These are phyloP conservation scores for Drosophila mercatorum DNA, from an alignment of 2,888 invertebrate genomes.

Conservation along the genomic window DNA sequence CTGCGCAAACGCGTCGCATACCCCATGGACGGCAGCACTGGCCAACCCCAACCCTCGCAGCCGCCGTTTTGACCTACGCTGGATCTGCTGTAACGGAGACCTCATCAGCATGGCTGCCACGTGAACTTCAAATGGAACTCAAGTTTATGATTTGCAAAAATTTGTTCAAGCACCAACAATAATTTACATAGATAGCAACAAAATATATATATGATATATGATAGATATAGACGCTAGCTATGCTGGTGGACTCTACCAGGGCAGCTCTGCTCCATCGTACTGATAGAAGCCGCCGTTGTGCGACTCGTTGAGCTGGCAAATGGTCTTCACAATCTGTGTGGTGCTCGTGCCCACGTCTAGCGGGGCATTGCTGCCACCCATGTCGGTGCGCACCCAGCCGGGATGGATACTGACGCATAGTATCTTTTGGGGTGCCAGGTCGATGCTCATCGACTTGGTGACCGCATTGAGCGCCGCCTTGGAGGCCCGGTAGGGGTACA, in stretches of 20 bases:
- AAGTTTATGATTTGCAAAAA: conserved; percentile 18
- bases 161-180: conserved; percentile 33
- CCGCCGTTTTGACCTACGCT: conserved; percentile 17
- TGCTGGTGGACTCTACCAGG: conserved; percentile 87
- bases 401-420: conserved; percentile 92
- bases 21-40: conserved; percentile 70
- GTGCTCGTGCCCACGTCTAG: conserved; percentile 90
- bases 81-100: background rate
- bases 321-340: conserved; percentile 87
- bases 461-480: conserved; percentile 95
- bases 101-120: conserved; percentile 1
- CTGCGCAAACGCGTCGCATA: conserved; percentile 83
- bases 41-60: conserved; percentile 17
- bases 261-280: conserved; percentile 90
- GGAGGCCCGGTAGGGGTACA: conserved; percentile 94
- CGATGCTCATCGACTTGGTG: conserved; percentile 93
- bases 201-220: conserved; percentile 8
- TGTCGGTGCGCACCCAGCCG: conserved; percentile 95
- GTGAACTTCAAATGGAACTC: background rate
- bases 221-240: background rate
- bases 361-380: conserved; percentile 93
- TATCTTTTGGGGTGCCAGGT: conserved; percentile 91
- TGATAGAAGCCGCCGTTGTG: conserved; percentile 92
- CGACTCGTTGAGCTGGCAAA: conserved; percentile 87
- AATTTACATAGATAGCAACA: conserved; percentile 29